Evolutionary conservation across 2,113 vertebrate species (phyloP), one percentile per base, ranked within the genome.

Genomic region (Cyprinodon variegatus): DNA sequence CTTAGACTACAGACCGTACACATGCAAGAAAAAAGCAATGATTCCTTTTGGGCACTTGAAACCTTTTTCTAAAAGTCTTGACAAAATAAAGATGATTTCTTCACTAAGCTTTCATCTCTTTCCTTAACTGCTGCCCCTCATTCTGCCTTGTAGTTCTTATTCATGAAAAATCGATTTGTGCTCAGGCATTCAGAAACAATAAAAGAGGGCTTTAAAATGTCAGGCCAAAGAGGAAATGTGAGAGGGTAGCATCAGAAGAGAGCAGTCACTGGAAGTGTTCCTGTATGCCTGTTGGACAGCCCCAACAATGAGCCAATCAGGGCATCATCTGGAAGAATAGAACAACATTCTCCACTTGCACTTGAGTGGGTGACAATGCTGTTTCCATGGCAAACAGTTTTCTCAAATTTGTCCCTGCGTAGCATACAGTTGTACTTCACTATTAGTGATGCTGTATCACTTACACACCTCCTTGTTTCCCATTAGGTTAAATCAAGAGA

Each of bases 321-420:
- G 64, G 66, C 78, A 76, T 87, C 85, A 72, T 81, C 72, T 82
- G 68, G 72, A 70, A 77, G 86, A 83, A 89, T 84, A 78, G 71
- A 74, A 75, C n/a, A 13, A 8, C 84, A 74, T 65, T 78, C 65
- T 84, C 74, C 83, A 79, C 85, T 84, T 84, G 81, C 67, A 79
- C 82, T 71, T 73, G 82, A 90, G 86, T 85, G 85, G 84, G 81
- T 86, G 85, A 89, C 83, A 79, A 84, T 62, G 60, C 79, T 90
- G 92, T 92, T 90, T 87, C 92, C 79, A 90, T 89, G 81, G 88
- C 80, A 89, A 93, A 91, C 61, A 75, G 78, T 65, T 11, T 78
- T 81, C 80, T 79, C 82, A 79, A 77, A 76, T 53, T 74, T 45
- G 13, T 40, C 50, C 3, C 62, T 81, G 73, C 57, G 63, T 83